Base-by-base conservation (phyloP, 2,797 vertebrate species). In the Brachyrhaphis roseni region DNA sequence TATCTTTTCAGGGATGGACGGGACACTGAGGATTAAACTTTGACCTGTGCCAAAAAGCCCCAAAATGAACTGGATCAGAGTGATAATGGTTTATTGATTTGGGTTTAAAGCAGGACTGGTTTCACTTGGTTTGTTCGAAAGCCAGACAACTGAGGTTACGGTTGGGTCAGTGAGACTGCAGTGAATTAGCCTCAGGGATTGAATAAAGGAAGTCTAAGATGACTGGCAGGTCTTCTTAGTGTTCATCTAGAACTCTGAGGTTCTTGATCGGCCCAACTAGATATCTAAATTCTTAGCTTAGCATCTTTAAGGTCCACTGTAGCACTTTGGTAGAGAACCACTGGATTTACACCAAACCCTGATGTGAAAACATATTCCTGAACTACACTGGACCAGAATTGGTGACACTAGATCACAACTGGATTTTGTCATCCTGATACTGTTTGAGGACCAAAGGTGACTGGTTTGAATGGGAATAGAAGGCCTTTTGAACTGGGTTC, bases 131-230 rank as follows among this genome's bases (percentile, higher is more conserved):
- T 45, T 26, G 4, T 45, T n/a, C 53, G 12, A 73, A 72, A 83
- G 73, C 28, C 62, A 31, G 55, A 77, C 57, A 20, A 28, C 23
- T 36, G 70, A 74, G 62, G 18, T 74, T 41, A 31, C 75, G 51
- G 74, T 57, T 3, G 88, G 72, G 3, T 71, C 76, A 51, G 31
- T 8, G 73, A 55, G 57, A 72, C 79, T 46, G 51, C 75, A 53
- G 49, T 26, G 76, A 80, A 83, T 79, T 79, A 72, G 76, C 76
- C 43, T 49, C 46, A 78, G 82, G 73, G 13, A 26, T 39, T n/a
- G 51, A 64, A 34, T 20, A 2, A 0, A n/a, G 28, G 5, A n/a
- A 1, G 12, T 41, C 34, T 39, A 26, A 55, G 53, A 74, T 26
- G 36, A 49, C 6, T 53, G n/a, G 6, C 13, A 47, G 28, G n/a